These are phyloP conservation scores for Chloroclysta siterata DNA, from an alignment of 2,888 invertebrate species.

Conservation along the genomic window DNA sequence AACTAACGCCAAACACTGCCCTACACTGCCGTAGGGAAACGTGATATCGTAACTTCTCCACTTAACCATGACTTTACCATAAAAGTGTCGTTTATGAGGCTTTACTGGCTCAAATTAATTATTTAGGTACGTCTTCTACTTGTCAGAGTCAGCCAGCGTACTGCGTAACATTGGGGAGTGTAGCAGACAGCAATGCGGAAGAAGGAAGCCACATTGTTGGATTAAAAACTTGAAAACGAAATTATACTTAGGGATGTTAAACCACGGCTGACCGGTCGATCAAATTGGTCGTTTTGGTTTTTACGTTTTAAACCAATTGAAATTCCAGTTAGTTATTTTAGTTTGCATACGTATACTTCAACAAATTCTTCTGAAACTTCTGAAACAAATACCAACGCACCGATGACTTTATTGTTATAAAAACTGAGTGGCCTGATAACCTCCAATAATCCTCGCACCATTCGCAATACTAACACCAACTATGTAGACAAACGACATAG, in stretches of 20 bases:
- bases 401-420: background rate
- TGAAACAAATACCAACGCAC: too few relatives aligned
- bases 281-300: too few relatives aligned
- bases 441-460: background rate
- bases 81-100: slow-evolving; percentile 19
- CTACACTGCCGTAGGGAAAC: slow-evolving; percentile 9
- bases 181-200: background rate
- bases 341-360: too few relatives aligned
- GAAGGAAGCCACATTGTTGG: background rate
- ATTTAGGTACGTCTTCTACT: slow-evolving; percentile 17
- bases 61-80: slow-evolving; percentile 14
- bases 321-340: too few relatives aligned
- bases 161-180: background rate
- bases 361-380: too few relatives aligned
- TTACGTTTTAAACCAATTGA: too few relatives aligned
- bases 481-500: slow-evolving; percentile 3
- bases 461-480: background rate
- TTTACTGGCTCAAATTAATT: slow-evolving; percentile 24
- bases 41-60: slow-evolving; percentile 21
- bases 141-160: background rate
- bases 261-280: too few relatives aligned
- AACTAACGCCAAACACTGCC: slow-evolving; percentile 3
- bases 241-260: background rate
- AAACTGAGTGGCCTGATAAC: background rate
- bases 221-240: background rate